A percentile compares a stretch with the other conserved stretches of the same genome.
These are phyloP conservation scores for Pelusios castaneus DNA, from an alignment of 2,113 vertebrate genomes.

Conservation along the genomic window DNA sequence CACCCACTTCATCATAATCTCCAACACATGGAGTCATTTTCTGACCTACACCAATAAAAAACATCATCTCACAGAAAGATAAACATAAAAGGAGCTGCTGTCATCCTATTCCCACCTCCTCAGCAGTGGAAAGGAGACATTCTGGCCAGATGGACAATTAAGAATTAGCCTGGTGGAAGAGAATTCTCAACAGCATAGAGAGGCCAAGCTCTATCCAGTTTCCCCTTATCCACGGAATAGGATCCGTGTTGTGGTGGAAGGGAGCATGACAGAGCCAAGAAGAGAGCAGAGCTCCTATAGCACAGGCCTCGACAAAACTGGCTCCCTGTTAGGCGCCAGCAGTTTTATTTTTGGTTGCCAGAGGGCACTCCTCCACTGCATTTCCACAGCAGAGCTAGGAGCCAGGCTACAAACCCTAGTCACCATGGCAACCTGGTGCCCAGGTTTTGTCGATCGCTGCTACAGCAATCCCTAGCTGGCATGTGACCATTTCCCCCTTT, in stretches of 20 bases:
- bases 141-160: neutral
- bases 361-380: no score
- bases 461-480: no score
- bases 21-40: neutral
- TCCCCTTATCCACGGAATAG: neutral
- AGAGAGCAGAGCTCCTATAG: neutral
- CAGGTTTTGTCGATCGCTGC: no score
- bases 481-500: neutral
- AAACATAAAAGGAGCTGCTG: neutral
- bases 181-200: neutral
- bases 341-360: no score
- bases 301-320: no score
- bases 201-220: neutral
- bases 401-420: no score
- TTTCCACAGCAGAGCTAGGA: no score
- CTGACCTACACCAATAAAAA: neutral
- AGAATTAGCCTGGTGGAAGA: neutral
- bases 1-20: neutral
- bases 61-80: neutral
- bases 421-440: no score
- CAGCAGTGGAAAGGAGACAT: neutral
- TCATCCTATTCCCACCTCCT: neutral
- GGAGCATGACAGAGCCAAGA: neutral
- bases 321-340: no score
- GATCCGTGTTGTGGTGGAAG: neutral